Evolutionary conservation across 2,797 vertebrate genomes (phyloP), one percentile per base, ranked within the genome.

Genomic region (Gallirallus australis): DNA sequence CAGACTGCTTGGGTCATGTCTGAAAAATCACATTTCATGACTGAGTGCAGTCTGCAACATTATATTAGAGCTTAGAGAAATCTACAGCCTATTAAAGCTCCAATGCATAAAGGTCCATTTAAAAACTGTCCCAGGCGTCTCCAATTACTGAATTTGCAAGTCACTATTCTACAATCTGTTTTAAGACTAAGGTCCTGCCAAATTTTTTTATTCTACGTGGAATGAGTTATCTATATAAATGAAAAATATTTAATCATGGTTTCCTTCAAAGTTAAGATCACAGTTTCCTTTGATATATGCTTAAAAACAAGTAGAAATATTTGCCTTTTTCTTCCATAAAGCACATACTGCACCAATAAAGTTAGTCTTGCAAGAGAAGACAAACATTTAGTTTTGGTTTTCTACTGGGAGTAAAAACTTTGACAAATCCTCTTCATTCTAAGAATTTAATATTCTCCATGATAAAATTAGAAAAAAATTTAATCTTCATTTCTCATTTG

Each of bases 1-100:
- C n/a, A 37, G 5, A 31, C 10, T 37, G 14, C 1, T 3, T 16
- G 8, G 15, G 5, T 0, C 6, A 33, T 37, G 9, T 64, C 39
- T 64, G 20, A 61, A 77, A 94, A 57, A 61, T 31, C 31, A 48
- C 1, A 4, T 79, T 83, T 79, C 31, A 13, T 57, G 19, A 35
- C 5, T 45, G 12, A 28, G 15, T 57, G 39, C 9, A 61, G 18
- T 20, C 20, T 50, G 10, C 42, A 79, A 31, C 6, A 31, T 53
- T 42, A 2, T 54, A 16, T 48, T 28, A 70, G 25, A 61, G 9
- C 40, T 69, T 40, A 50, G 17, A 24, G 12, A 86, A 42, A 5
- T 50, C 18, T 15, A 77, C 15, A 66, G 37, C 3, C 20, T 35
- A 16, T 33, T 77, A 59, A 80, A 63, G 1, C 6, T 73, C 31